Evolutionary conservation across 2,113 vertebrate genomes (phyloP).

Genomic region (Megalops atlanticus): DNA sequence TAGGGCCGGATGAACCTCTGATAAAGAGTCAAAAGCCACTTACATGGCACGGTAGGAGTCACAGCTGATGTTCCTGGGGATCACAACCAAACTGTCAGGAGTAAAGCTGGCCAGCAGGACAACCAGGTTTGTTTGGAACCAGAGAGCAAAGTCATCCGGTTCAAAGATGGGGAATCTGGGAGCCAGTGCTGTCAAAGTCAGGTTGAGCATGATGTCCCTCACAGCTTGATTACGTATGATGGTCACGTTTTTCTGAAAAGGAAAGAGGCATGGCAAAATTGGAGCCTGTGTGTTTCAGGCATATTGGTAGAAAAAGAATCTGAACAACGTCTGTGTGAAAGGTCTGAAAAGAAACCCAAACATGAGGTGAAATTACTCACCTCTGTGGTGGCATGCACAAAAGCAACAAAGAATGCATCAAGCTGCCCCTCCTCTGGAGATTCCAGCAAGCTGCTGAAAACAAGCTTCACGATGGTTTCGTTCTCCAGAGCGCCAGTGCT

Average conservation of each 20-base stretch:
- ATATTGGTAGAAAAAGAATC: too few species aligned
- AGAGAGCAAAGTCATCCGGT: conserved; percentile 35
- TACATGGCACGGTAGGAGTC: conserved; percentile 27
- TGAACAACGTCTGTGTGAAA: background rate
- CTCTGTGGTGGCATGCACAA: conserved; percentile 22
- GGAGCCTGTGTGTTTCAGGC: too few species aligned
- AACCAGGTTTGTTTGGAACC: conserved; percentile 17
- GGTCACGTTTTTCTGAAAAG: background rate
- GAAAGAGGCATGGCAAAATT: background rate
- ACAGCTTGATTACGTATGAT: background rate
- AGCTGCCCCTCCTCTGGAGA: conserved; percentile 26
- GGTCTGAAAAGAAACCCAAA: background rate
- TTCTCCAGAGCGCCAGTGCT: conserved; percentile 25
- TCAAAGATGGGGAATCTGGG: conserved; percentile 38
- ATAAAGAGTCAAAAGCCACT: background rate
- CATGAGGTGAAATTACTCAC: conserved; percentile 21
- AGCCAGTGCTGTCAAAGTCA: conserved; percentile 49
- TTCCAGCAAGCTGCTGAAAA: conserved; percentile 33
- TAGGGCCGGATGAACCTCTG: background rate
- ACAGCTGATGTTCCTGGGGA: conserved; percentile 8
- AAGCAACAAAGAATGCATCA: conserved; percentile 30
- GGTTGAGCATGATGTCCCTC: conserved; percentile 24
- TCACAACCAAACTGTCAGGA: background rate
- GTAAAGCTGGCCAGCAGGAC: conserved; percentile 13
- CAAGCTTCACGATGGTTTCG: conserved; percentile 25